phyloP scores from a whole-genome alignment of 2,797 vertebrate species.

The Myiotriccus ornatus region DNA sequence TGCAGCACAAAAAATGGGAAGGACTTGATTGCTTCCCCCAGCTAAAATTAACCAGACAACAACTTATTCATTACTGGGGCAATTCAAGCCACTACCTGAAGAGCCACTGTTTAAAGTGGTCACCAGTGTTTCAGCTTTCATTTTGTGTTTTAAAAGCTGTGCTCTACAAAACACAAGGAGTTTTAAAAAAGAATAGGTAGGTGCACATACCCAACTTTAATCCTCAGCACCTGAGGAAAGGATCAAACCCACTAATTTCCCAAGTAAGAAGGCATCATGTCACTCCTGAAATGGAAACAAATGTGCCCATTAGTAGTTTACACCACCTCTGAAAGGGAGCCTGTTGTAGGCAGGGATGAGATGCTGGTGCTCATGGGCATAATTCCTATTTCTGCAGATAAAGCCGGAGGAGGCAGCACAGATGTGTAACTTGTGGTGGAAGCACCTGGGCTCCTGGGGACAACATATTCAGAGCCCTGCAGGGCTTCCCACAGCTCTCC shows the following conservation, averaged over 20 bases:
- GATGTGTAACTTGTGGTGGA: not conserved
- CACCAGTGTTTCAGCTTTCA: not conserved
- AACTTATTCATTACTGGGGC: not conserved
- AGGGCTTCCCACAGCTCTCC: not conserved
- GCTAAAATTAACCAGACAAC: not conserved
- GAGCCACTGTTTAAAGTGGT: not conserved
- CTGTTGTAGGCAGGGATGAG: not conserved
- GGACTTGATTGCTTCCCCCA: not conserved
- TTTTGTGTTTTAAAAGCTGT: not conserved
- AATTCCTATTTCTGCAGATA: not conserved
- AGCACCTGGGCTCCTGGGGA: not conserved
- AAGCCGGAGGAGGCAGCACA: not conserved
- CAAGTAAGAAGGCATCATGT: not conserved
- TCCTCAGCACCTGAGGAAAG: not conserved
- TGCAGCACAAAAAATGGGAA: fast-evolving
- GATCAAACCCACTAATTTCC: not conserved
- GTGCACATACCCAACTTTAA: not conserved
- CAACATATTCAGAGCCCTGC: not conserved
- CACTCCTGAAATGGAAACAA: not conserved
- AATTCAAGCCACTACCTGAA: not conserved
- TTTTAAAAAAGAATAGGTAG: not conserved
- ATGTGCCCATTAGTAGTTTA: not conserved
- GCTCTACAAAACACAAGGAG: not conserved
- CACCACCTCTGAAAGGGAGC: not conserved
- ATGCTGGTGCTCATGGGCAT: fast-evolving